Percentiles rank a stretch among this genome's conserved stretches.
Evolutionary conservation across 2,888 invertebrate species (phyloP).

Genomic region (Strigamia crassipes): DNA sequence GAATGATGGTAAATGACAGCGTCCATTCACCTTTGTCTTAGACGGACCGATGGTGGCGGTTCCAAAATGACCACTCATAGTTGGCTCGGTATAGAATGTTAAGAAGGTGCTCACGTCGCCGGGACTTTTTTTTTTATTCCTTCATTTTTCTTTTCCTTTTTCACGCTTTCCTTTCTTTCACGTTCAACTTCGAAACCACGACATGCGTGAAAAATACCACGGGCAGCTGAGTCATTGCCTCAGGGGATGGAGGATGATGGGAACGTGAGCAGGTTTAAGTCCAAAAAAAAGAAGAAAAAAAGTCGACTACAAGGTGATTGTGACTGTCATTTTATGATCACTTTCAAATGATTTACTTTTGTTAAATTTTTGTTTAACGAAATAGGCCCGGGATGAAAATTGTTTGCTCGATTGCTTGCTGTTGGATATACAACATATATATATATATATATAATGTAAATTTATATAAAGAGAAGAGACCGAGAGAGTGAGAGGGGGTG

Average conservation of each 20-base stretch:
- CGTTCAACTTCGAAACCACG: neutral
- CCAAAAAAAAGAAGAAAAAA: neutral
- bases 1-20: neutral
- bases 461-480: neutral
- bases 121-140: neutral
- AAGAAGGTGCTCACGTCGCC: neutral
- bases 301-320: neutral
- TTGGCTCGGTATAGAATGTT: neutral
- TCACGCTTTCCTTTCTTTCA: neutral
- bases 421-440: neutral
- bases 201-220: neutral
- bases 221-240: neutral
- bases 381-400: neutral
- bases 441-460: neutral
- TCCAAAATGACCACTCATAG: neutral
- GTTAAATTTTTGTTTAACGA: neutral
- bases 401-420: neutral
- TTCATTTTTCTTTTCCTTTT: neutral
- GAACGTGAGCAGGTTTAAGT: neutral
- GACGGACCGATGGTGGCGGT: neutral
- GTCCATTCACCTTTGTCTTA: neutral
- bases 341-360: neutral
- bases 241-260: neutral
- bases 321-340: neutral
- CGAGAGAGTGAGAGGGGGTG: neutral